These are phyloP conservation scores for Chaetura pelagica DNA, from an alignment of 2,113 vertebrate genomes.

Conservation along the genomic window DNA sequence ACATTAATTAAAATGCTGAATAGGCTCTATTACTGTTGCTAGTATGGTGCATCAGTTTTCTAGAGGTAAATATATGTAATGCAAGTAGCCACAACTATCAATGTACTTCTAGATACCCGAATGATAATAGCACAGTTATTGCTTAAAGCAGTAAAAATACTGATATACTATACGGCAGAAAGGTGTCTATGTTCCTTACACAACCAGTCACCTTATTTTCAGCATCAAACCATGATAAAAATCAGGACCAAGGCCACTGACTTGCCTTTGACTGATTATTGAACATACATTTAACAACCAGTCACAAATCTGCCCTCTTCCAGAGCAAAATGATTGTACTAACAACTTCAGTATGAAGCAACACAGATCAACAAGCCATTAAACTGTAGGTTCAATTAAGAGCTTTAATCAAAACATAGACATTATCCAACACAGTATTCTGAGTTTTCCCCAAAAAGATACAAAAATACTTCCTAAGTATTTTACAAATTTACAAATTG, in stretches of 20 bases:
- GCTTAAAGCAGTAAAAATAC: neutral
- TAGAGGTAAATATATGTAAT: neutral
- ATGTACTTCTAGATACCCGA: neutral
- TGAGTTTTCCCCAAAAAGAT: neutral
- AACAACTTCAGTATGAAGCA: neutral
- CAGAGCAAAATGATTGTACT: neutral
- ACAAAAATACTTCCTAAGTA: neutral
- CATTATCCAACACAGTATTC: neutral
- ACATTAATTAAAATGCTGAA: conserved; percentile 17
- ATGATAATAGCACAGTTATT: neutral
- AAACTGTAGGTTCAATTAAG: neutral
- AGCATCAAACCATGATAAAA: neutral
- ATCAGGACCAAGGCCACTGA: neutral
- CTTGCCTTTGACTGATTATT: neutral
- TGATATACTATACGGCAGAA: neutral
- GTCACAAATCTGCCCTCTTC: neutral
- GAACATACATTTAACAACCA: neutral
- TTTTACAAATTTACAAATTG: neutral
- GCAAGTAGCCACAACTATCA: neutral
- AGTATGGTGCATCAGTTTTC: neutral
- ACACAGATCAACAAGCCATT: neutral
- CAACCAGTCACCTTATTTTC: neutral
- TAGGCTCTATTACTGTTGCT: neutral
- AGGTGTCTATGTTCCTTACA: neutral
- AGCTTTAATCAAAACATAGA: conserved; percentile 37